Conservation (phyloP, 2,113 vertebrate genomes). For the Theristicus caerulescens region DNA sequence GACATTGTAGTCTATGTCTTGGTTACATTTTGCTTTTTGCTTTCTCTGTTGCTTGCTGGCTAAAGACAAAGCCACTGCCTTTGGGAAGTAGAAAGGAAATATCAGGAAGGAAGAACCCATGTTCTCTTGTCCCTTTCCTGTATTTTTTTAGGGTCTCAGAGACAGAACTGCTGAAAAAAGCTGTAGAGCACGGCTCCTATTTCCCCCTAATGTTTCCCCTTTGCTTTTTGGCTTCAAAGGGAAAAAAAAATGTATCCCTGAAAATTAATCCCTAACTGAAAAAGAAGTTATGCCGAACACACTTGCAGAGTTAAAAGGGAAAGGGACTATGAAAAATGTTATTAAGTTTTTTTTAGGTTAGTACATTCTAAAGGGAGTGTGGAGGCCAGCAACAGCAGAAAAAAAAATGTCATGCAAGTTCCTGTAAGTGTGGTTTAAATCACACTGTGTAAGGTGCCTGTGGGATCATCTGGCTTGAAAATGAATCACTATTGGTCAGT, state of each 20-base stretch:
- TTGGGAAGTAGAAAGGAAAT: not conserved
- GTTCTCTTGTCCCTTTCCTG: not conserved
- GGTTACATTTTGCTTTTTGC: not conserved
- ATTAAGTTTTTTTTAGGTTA: not conserved
- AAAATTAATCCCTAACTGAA: not conserved
- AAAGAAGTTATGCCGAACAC: not conserved
- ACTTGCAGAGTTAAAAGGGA: not conserved
- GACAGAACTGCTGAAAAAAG: not conserved
- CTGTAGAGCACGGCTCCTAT: not conserved
- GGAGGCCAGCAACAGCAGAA: not conserved
- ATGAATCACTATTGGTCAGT: not conserved
- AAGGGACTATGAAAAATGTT: not conserved
- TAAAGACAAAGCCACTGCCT: not conserved
- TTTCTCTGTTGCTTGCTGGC: not conserved
- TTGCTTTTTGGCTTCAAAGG: not conserved
- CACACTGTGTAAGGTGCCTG: not conserved
- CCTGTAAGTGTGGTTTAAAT: not conserved
- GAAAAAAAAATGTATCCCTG: not conserved
- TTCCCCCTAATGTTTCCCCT: not conserved
- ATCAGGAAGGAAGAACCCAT: not conserved
- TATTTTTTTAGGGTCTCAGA: not conserved
- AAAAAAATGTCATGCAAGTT: not conserved
- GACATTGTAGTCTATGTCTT: not conserved
- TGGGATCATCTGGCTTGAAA: not conserved
- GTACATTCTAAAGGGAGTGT: not conserved